Percentiles rank a stretch among this genome's conserved stretches.
phyloP scores from a whole-genome alignment of 2,113 vertebrate species.

The Daphoenositta chrysoptera region DNA sequence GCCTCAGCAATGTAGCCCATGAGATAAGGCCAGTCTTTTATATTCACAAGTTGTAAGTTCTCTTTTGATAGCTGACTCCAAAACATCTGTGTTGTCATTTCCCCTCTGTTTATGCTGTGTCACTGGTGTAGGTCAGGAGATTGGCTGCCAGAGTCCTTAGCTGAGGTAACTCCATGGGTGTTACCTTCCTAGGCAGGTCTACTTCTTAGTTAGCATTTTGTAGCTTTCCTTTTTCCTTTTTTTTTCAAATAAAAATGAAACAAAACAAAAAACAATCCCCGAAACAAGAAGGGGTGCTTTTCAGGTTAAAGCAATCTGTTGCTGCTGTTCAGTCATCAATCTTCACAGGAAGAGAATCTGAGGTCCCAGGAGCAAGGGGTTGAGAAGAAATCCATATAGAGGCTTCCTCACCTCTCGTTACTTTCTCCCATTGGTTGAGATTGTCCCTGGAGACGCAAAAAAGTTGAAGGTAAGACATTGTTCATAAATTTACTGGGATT shows the following conservation, averaged over 20 bases:
- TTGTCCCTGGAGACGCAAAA: conserved; percentile 81
- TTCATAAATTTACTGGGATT: neutral
- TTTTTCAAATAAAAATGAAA: neutral
- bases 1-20: conserved; percentile 79
- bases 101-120: neutral
- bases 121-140: conserved; percentile 6
- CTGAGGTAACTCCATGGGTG: neutral
- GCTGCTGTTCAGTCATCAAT: conserved; percentile 80
- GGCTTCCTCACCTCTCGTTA: conserved; percentile 86
- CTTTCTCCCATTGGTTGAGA: conserved; percentile 92
- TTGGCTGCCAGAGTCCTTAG: neutral
- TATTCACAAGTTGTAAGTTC: conserved; percentile 58
- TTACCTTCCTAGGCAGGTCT: conserved; percentile 16
- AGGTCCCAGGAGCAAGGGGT: conserved; percentile 50
- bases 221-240: conserved; percentile 20
- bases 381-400: conserved; percentile 69
- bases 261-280: neutral
- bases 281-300: conserved; percentile 1
- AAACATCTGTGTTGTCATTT: neutral
- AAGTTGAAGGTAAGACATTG: neutral
- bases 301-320: neutral
- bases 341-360: conserved; percentile 81
- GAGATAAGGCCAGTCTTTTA: conserved; percentile 67
- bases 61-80: conserved; percentile 30
- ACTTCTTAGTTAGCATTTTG: neutral